phyloP scores from a whole-genome alignment of 2,888 invertebrate genomes.

The Lasioglossum pauxillum region DNA sequence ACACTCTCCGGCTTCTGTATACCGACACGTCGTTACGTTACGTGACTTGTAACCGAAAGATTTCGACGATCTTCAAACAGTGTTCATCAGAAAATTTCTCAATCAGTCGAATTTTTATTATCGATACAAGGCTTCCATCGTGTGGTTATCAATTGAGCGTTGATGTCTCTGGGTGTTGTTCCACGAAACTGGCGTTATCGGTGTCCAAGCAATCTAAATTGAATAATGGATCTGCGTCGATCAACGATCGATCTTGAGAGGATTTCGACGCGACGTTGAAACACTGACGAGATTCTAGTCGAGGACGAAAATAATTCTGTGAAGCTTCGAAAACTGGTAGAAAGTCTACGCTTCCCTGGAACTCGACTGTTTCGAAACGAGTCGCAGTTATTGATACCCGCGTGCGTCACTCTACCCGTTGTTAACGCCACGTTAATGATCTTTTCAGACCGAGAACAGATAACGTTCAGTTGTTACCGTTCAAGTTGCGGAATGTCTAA shows the following conservation, averaged over 20 bases:
- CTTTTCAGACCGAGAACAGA: neutral
- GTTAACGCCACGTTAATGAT: neutral
- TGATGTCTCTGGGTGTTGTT: neutral
- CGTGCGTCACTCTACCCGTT: neutral
- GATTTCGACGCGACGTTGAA: neutral
- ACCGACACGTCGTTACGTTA: neutral
- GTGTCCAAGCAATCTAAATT: neutral
- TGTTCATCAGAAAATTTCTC: neutral
- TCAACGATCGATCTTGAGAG: neutral
- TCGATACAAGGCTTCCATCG: neutral
- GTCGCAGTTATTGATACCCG: neutral
- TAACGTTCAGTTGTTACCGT: neutral
- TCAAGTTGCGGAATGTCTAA: neutral
- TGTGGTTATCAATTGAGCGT: neutral
- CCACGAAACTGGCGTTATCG: neutral
- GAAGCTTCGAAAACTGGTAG: neutral
- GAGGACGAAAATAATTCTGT: neutral
- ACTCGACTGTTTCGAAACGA: neutral
- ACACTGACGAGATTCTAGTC: neutral
- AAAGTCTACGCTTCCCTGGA: neutral
- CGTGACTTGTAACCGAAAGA: neutral
- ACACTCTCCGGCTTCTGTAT: neutral
- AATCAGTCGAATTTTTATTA: constrained; percentile 7
- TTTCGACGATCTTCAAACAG: neutral
- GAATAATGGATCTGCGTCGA: neutral